A percentile compares a stretch with the other conserved stretches of the same genome.
Evolutionary conservation across 2,113 vertebrate genomes (phyloP).

Genomic region (Phalacrocorax brasilianus): DNA sequence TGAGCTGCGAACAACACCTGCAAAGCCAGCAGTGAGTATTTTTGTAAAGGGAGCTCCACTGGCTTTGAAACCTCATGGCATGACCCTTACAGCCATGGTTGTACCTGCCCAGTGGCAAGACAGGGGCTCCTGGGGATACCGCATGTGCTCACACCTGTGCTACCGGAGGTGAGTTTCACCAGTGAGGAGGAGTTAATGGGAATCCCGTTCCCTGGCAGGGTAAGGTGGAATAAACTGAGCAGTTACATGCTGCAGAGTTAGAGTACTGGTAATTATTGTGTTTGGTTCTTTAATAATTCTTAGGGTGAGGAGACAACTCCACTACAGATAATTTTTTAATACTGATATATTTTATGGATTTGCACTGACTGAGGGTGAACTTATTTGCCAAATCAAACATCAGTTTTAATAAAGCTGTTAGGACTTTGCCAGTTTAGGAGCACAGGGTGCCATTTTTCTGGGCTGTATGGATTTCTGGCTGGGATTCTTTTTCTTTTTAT

Average conservation of each 20-base stretch:
- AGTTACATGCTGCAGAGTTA: neutral
- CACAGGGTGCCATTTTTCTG: neutral
- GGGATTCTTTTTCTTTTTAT: neutral
- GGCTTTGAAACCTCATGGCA: neutral
- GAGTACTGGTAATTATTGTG: neutral
- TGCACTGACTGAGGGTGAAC: neutral
- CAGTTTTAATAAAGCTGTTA: neutral
- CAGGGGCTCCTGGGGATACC: rapidly evolving
- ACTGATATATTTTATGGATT: neutral
- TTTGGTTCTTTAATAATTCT: neutral
- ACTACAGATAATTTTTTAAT: neutral
- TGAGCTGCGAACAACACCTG: neutral
- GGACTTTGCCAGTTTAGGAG: neutral
- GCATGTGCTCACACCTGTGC: rapidly evolving
- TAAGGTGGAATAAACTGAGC: neutral
- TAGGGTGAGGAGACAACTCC: neutral
- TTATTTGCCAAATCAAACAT: neutral
- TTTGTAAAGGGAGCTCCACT: neutral
- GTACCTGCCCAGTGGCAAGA: neutral
- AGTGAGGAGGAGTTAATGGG: neutral
- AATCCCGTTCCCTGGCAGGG: neutral
- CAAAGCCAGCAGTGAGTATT: neutral
- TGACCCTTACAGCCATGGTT: rapidly evolving
- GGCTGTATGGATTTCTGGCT: neutral
- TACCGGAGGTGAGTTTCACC: neutral